Base-by-base conservation (phyloP, 2,888 invertebrate genomes). In the Allolobophora icterica region DNA sequence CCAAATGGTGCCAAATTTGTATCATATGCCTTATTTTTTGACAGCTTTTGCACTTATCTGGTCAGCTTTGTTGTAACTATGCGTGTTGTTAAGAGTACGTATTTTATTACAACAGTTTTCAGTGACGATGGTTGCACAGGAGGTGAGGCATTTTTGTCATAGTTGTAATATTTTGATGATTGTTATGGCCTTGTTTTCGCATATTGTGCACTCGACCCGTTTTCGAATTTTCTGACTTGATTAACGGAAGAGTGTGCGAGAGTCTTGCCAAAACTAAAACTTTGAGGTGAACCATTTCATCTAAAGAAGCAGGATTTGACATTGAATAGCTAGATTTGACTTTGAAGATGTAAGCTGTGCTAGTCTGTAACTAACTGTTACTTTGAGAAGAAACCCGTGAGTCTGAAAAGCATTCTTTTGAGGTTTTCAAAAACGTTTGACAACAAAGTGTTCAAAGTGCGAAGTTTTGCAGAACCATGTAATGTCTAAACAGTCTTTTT, bases 1-100 rank as follows among this genome's bases (percentile, higher is more conserved):
- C 87, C 87, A 87, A 33, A 38, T 87, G 34, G 87, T 87, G 87
- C 87, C 87, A 87, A 87, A 87, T 87, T 71, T 87, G 87, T 87
- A 87, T 87, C 35, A 87, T 35, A 87, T 87, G 87, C 87, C 87
- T 87, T 87, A 87, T 87, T 87, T 87, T 87, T 87, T 87, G 87
- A 87, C 87, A 35, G 38, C n/a, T 38, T 87, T 87, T 87, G 30
- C n/a, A 34, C 87, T 35, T 87, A 17, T 34, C 38, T 87, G 34
- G 87, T 71, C n/a, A 87, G 34, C 38, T 35, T 87, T 38, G 38
- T 87, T 87, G 19, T 35, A 38, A 24, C 87, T 87, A 38, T 87
- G 8, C 30, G 87, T 33, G 87, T 33, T 35, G 33, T 84, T 38
- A 35, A 87, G 87, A 87, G 87, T 87, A 34, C 17, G 87, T 87